Evolutionary conservation across 2,888 invertebrate genomes (phyloP), one percentile per base, ranked within the genome.

Genomic region (Cataglyphis albicans): DNA sequence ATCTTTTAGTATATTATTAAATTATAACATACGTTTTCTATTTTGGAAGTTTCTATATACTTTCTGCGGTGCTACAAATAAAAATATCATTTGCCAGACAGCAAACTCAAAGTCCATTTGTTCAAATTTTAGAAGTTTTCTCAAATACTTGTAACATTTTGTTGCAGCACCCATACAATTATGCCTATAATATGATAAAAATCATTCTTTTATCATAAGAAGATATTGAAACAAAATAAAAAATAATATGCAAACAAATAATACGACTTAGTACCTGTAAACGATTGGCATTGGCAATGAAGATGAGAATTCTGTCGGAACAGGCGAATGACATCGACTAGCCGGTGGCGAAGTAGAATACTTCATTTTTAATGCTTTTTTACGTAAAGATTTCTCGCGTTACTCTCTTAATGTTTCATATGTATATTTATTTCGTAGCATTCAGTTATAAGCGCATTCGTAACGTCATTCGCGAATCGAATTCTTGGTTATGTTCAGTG

Each of bases 61-160:
- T 96, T 98, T 99, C 93, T 99, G 99, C 21, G 99, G 99, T 0
- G 98, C 96, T 81, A 98, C 96, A 93, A 99, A 98, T 86, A 99
- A 95, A 94, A 99, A 99, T 0, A 99, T 95, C 98, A 99, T 99
- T 96, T 99, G 99, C 99, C 99, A 99, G n/a, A 98, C 95, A 0
- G 99, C 99, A 95, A 99, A 99, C 94, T 99, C 99, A 95, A 99
- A 99, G 95, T 99, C 99, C 99, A 99, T 99, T 95, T 99, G 99
- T 92, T 98, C 97, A 93, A 99, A 98, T 95, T 98, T 98, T 84
- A 98, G 96, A 84, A 98, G 95, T 92, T 98, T 96, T 88, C 98
- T 95, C 74, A 99, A 95, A 95, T 98, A 98, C 95, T 98, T 97
- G 95, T 98, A 98, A 86, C 98, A 96, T 95, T 99, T 98, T 63